Evolutionary conservation across 2,113 vertebrate genomes (phyloP).

Genomic region (Castor canadensis): DNA sequence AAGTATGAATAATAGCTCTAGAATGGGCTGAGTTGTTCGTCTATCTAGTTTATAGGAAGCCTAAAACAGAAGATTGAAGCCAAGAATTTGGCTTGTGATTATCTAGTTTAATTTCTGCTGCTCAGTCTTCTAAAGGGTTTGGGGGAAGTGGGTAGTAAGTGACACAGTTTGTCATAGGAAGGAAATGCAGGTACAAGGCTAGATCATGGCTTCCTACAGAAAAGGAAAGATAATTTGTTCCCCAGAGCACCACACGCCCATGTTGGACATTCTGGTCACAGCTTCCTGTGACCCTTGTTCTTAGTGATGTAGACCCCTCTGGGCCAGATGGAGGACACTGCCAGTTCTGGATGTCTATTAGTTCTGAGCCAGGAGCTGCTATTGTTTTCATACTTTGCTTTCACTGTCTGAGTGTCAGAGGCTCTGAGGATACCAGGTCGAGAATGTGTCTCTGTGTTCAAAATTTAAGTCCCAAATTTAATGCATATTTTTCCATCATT

Average conservation of each 20-base stretch:
- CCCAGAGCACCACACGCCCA: not conserved
- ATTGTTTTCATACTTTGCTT: not conserved
- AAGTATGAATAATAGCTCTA: not conserved
- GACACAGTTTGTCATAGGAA: not conserved
- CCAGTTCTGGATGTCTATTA: too few relatives aligned
- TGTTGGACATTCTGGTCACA: not conserved
- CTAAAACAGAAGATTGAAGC: not conserved
- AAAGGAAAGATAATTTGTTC: not conserved
- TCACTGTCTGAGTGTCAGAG: not conserved
- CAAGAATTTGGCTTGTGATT: not conserved
- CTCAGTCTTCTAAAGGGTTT: not conserved
- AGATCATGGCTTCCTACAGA: not conserved
- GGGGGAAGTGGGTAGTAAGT: too few relatives aligned
- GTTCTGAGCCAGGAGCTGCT: not conserved
- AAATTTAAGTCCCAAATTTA: not conserved
- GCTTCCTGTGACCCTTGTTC: fast-evolving
- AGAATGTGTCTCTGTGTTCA: not conserved
- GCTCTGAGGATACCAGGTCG: not conserved
- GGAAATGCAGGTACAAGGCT: not conserved
- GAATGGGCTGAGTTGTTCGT: not conserved
- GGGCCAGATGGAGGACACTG: not conserved
- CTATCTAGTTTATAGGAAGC: not conserved
- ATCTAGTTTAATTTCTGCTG: not conserved
- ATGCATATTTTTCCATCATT: not conserved
- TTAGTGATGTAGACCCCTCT: fast-evolving